Percentiles rank a stretch among this genome's conserved stretches.
These are phyloP conservation scores for Danio jaintianensis DNA, from an alignment of 2,797 vertebrate genomes.

Conservation along the genomic window DNA sequence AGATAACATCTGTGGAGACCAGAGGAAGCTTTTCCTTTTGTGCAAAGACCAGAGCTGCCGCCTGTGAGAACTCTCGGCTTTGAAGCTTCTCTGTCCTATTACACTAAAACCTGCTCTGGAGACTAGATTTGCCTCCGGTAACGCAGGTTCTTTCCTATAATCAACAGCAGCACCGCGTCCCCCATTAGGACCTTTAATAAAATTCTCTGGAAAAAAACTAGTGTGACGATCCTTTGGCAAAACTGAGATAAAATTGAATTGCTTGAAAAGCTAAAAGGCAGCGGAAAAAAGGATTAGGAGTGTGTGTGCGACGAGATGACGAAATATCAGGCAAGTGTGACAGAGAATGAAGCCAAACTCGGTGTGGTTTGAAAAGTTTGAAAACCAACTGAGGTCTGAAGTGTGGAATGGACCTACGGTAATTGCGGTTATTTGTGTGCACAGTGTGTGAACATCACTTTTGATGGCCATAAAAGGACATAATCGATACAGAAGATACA, in stretches of 20 bases:
- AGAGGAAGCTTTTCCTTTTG: conserved; percentile 51
- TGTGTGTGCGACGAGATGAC: conserved; percentile 8
- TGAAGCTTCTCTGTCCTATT: conserved; percentile 60
- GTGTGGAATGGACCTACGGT: neutral
- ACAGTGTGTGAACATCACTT: conserved; percentile 1
- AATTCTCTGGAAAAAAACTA: conserved; percentile 29
- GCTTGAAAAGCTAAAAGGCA: conserved; percentile 34
- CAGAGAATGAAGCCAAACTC: conserved; percentile 28
- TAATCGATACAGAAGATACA: conserved; percentile 5
- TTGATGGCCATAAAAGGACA: neutral
- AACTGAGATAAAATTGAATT: conserved; percentile 25
- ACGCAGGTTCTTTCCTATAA: conserved; percentile 47
- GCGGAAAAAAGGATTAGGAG: conserved; percentile 31
- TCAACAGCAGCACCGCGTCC: conserved; percentile 44
- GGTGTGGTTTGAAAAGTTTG: conserved; percentile 17
- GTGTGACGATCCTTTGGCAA: neutral
- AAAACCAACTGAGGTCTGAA: neutral
- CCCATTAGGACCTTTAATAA: conserved; percentile 38
- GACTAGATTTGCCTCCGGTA: conserved; percentile 55
- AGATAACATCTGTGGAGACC: conserved; percentile 63
- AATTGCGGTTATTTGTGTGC: conserved; percentile 11
- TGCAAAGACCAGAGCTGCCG: conserved; percentile 46
- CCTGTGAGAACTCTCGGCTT: conserved; percentile 52
- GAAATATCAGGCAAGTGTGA: conserved; percentile 21
- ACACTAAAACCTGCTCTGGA: conserved; percentile 54